Base-by-base conservation (phyloP, 2,113 vertebrate species). In the Chrysemys picta region DNA sequence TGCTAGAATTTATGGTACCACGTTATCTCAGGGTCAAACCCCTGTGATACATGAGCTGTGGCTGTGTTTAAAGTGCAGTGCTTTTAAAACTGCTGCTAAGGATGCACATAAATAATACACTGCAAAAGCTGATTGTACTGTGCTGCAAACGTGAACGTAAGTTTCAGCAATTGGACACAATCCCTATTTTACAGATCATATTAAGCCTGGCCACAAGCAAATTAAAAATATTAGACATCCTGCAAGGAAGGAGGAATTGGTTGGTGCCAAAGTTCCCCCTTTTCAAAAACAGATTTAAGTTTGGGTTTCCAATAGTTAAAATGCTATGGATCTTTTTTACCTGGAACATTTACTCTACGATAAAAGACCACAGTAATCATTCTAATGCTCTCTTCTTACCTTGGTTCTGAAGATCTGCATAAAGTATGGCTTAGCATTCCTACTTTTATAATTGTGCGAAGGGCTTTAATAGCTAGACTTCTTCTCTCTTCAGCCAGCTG, bases 391-490 rank as follows among this genome's bases (percentile, higher is more conserved):
- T 38, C 10, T 72, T 89, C 88, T 80, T 96, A 95, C 83, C 75
- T 3, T 89, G 78, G 72, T 90, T 92, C 85, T 65, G 89, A 65
- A 87, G 84, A 83, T 14, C 75, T 89, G 29, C 4, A 10, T 47
- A 82, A 76, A 54, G 47, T 3, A 84, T 49, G 78, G 59, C 31
- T 89, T 93, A 95, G n/a, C 92, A 97, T 96, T 96, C 25, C 35
- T 82, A 81, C 90, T 87, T 35, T 54, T 87, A 79, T 80, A 89
- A 79, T 56, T 47, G 19, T 53, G 10, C 80, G 75, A 59, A 72
- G 59, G 19, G 42, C 50, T 59, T 22, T 50, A 25, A 54, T 69
- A 62, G 84, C 87, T 52, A 82, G 81, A 86, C 53, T 29, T 59
- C 84, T 27, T 52, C 16, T 57, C 53, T 85, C 42, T 82, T 84